Conservation (phyloP, 2,888 invertebrate genomes). For the Pilophorus perplexus region DNA sequence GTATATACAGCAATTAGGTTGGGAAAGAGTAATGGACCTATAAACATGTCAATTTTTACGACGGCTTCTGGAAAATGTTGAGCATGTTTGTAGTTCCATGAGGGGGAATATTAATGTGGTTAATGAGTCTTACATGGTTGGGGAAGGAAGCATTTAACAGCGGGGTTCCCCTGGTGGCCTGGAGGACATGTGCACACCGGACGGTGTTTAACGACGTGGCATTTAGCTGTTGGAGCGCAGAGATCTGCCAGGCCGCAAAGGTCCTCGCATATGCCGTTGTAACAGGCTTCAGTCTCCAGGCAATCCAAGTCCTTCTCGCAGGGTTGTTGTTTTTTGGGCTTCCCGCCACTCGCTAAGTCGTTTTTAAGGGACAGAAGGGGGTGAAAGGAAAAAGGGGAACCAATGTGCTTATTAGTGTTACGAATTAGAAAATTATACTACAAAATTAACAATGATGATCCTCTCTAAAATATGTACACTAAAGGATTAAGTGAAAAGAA, state of each 20-base stretch:
- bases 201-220: conserved; percentile 69
- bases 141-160: conserved; percentile 71
- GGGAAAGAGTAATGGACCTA: no score
- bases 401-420: conserved; percentile 41
- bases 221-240: conserved; percentile 55
- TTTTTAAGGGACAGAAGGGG: conserved; percentile 36
- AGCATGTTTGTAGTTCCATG: no score
- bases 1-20: conserved; percentile 27
- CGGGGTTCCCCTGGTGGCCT: conserved; percentile 78
- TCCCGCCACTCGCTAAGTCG: conserved; percentile 48
- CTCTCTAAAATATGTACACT: conserved; percentile 1
- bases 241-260: conserved; percentile 56
- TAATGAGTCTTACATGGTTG: conserved; percentile 68
- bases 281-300: conserved; percentile 62
- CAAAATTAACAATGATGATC: conserved; percentile 43
- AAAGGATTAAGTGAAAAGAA: conserved; percentile 20
- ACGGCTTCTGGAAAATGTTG: no score
- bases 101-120: conserved; percentile 26
- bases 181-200: conserved; percentile 73
- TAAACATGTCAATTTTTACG: no score
- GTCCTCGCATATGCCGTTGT: conserved; percentile 63
- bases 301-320: conserved; percentile 66
- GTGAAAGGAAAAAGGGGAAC: conserved; percentile 22
- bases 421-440: conserved; percentile 32
- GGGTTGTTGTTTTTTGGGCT: conserved; percentile 50